Conservation (phyloP, 2,888 invertebrate species). For the Alentia gelatinosa region DNA sequence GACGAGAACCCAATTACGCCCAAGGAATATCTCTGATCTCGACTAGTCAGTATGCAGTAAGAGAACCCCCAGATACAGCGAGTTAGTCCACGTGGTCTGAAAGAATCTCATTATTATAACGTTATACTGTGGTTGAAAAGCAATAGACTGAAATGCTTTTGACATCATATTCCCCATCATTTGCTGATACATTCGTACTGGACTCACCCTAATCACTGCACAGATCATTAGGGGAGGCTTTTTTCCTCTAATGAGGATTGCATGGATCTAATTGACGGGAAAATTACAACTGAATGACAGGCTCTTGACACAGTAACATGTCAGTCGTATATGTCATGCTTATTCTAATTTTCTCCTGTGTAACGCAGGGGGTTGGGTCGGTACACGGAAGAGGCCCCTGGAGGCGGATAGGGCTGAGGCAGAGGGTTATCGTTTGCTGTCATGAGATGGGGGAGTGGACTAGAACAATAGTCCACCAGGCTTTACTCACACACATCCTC, state of each 20-base stretch:
- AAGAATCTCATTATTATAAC: too few species aligned
- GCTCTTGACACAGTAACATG: neutral
- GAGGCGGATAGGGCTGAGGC: neutral
- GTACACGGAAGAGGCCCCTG: neutral
- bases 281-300: neutral
- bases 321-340: neutral
- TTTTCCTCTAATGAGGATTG: neutral
- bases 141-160: too few species aligned
- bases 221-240: neutral
- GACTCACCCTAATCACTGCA: too few species aligned
- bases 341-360: neutral
- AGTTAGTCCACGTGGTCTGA: too few species aligned
- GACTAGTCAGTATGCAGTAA: too few species aligned
- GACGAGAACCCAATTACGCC: too few species aligned
- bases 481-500: neutral
- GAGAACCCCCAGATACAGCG: too few species aligned
- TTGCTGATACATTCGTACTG: too few species aligned
- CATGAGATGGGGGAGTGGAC: neutral
- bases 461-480: neutral
- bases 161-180: too few species aligned
- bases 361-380: neutral
- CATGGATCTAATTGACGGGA: neutral
- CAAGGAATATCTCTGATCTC: too few species aligned
- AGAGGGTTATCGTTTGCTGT: neutral
- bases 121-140: too few species aligned